Percentiles rank a stretch among this genome's conserved stretches.
These are phyloP conservation scores for Plectus sambesii DNA, from an alignment of 1,140 invertebrate species.

Conservation along the genomic window DNA sequence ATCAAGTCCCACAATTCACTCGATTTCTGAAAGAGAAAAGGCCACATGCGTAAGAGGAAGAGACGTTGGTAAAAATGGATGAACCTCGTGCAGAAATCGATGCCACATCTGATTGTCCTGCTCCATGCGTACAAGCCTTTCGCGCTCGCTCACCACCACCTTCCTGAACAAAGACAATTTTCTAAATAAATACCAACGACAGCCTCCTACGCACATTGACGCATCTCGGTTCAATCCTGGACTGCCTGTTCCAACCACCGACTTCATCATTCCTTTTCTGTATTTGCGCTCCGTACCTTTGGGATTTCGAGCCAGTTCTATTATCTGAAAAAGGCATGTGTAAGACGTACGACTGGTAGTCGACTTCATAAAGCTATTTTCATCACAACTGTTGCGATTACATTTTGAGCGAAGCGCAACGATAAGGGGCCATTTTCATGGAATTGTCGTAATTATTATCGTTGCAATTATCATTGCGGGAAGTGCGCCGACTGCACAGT, in stretches of 20 bases:
- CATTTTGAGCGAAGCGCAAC: too few relatives aligned
- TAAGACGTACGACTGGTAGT: conserved; percentile 2
- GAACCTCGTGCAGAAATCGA: conserved; percentile 23
- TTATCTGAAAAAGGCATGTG: conserved; percentile 18
- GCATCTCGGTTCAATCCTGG: conserved; percentile 21
- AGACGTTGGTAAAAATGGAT: not conserved
- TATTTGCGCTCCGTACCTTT: conserved; percentile 36
- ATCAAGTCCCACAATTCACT: conserved; percentile 38
- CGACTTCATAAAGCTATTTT: conserved; percentile 11
- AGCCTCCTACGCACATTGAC: conserved; percentile 18
- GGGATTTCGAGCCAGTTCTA: conserved; percentile 37
- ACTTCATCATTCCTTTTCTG: conserved; percentile 43
- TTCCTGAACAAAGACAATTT: conserved; percentile 12
- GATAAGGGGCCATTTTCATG: too few relatives aligned
- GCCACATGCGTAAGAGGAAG: too few relatives aligned
- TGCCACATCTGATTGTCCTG: conserved; percentile 26
- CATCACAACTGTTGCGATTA: not conserved
- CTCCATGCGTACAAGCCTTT: conserved; percentile 25
- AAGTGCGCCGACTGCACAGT: too few relatives aligned
- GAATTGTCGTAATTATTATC: too few relatives aligned
- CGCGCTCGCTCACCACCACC: conserved; percentile 23
- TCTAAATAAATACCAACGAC: conserved; percentile 13
- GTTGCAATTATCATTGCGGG: conserved; percentile 22
- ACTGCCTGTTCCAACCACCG: conserved; percentile 32
- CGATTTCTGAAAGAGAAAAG: conserved; percentile 39